These are phyloP conservation scores for Arvicanthis niloticus DNA, from an alignment of 2,113 vertebrate species.

Conservation along the genomic window DNA sequence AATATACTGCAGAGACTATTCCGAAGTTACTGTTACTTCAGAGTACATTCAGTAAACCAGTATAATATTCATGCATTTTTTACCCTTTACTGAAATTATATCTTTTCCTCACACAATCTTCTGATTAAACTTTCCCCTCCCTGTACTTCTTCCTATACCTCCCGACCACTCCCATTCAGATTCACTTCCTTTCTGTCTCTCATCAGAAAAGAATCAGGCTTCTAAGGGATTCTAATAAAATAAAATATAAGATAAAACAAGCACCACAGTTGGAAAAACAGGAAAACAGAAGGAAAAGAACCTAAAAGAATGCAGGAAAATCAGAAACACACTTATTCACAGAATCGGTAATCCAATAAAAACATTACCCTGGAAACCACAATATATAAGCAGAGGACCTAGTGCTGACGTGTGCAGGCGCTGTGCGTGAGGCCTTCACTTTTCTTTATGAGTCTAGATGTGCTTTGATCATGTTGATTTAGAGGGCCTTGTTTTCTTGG, in stretches of 20 bases:
- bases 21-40: slow-evolving; percentile 80
- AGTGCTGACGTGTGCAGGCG: not conserved
- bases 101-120: not conserved
- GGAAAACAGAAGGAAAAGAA: not conserved
- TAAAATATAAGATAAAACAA: not conserved
- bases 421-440: fast-evolving
- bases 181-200: not conserved
- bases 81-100: not conserved
- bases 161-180: too few relatives aligned
- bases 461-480: not conserved
- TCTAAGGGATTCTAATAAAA: not conserved
- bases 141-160: not conserved
- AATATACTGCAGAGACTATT: slow-evolving; percentile 84
- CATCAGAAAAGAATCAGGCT: not conserved
- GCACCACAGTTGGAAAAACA: not conserved
- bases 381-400: not conserved
- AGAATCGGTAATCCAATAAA: not conserved
- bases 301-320: not conserved
- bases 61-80: slow-evolving; percentile 51
- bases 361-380: too few relatives aligned
- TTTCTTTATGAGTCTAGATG: too few relatives aligned
- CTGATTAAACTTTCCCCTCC: not conserved
- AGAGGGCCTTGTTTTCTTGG: not conserved
- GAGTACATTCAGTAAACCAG: slow-evolving; percentile 75
- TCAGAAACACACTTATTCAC: not conserved